phyloP scores from a whole-genome alignment of 2,113 vertebrate genomes.

The Herpailurus yagouaroundi region DNA sequence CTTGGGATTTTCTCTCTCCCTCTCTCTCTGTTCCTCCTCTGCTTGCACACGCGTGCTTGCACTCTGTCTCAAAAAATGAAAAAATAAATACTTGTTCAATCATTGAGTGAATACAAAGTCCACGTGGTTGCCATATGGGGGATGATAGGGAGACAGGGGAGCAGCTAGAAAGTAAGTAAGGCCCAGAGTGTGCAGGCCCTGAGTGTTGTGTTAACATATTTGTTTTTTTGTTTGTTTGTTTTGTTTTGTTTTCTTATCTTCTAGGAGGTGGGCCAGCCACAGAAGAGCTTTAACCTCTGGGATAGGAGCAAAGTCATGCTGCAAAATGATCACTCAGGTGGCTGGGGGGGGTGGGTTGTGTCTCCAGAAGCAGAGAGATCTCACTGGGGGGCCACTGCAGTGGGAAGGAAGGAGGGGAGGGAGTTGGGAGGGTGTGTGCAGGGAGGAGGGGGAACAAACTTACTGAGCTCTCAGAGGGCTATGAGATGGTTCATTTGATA shows the following conservation, averaged over 20 bases:
- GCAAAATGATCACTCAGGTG: not conserved
- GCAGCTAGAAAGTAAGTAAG: not conserved
- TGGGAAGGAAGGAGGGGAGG: not conserved
- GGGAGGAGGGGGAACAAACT: no score
- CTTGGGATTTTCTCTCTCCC: no score
- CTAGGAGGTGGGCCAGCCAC: not conserved
- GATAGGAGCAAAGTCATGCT: not conserved
- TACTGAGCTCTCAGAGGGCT: not conserved
- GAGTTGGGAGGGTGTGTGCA: rapidly evolving
- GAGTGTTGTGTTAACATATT: not conserved
- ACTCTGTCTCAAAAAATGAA: no score
- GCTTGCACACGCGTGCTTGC: no score
- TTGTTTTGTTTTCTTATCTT: not conserved
- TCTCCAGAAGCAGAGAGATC: not conserved
- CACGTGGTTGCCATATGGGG: not conserved
- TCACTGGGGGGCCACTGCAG: not conserved
- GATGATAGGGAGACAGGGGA: not conserved
- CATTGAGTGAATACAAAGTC: not conserved
- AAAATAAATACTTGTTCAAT: not conserved
- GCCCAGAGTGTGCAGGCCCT: no score
- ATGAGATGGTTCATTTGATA: not conserved
- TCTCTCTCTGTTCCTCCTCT: no score
- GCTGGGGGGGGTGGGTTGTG: not conserved
- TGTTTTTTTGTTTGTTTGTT: not conserved
- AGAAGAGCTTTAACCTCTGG: not conserved